Conservation (phyloP, 2,113 vertebrate species). For the Periophthalmodon schlosseri region DNA sequence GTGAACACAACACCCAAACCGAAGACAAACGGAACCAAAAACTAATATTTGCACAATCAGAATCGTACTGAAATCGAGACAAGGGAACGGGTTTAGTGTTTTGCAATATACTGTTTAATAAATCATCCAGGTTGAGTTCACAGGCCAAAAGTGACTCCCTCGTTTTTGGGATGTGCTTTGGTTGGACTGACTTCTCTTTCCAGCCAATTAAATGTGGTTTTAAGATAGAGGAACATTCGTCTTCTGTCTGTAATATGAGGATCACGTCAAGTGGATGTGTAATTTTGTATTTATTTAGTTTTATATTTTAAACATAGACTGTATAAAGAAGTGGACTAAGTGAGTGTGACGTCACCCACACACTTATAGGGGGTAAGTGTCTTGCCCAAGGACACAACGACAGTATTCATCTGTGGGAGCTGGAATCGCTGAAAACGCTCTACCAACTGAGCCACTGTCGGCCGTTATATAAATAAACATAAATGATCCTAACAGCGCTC, state of each 20-base stretch:
- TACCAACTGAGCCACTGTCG: too few relatives aligned
- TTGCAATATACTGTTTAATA: not conserved
- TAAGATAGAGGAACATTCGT: not conserved
- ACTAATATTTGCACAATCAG: not conserved
- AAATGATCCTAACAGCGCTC: too few relatives aligned
- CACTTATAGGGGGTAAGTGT: too few relatives aligned
- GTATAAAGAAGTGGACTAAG: too few relatives aligned
- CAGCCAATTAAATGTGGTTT: not conserved
- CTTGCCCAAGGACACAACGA: too few relatives aligned
- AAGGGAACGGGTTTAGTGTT: too few relatives aligned
- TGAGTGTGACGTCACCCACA: too few relatives aligned
- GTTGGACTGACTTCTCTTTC: conserved; percentile 11
- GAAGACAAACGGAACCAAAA: conserved; percentile 5
- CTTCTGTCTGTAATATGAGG: not conserved
- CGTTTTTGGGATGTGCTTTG: conserved; percentile 48
- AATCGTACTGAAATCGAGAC: too few relatives aligned
- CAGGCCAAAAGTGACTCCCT: conserved; percentile 21
- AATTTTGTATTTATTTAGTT: not conserved
- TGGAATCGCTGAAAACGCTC: too few relatives aligned
- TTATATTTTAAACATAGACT: too few relatives aligned
- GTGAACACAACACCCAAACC: conserved; percentile 18
- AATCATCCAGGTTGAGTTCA: conserved; percentile 15
- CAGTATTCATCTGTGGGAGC: too few relatives aligned
- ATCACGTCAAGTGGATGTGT: not conserved
- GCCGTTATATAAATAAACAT: too few relatives aligned